Base-by-base conservation (phyloP, 1,140 invertebrate genomes). In the Drosophila bocki region DNA sequence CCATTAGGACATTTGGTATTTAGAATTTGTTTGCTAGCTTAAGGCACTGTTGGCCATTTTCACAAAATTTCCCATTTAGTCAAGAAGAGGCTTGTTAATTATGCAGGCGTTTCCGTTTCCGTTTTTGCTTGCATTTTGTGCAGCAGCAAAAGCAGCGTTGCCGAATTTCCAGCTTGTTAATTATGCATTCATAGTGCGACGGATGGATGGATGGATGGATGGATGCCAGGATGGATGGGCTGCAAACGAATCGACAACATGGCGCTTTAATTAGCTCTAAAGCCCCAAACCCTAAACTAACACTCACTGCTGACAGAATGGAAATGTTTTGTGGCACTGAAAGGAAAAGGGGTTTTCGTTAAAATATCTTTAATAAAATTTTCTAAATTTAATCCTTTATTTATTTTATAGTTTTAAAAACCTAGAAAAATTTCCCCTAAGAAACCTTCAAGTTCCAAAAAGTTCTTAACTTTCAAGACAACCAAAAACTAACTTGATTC, bases 111-210 rank as follows among this genome's bases (percentile, higher is more conserved):
- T 59, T 44, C n/a, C 26, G 60, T 26, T 41, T 45, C 39, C 17
- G 22, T n/a, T 44, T 35, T 56, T 69, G 13, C 35, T 15, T 41
- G 29, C 19, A 44, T 26, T 51, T 39, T 48, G 32, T 58, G 35
- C 37, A 32, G 15, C 26, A 2, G 17, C 33, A 17, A 2, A 1
- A 7, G 48, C 74, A 58, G 4, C 59, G 68, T 75, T 85, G 82
- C 79, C 82, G 47, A 54, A 82, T 76, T 82, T 82, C 75, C 41
- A 3, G 9, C 35, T 50, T 56, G 62, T 86, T 86, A 86, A 85
- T 85, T 85, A 85, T 85, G 82, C 82, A 85, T 85, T 86, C 82
- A 85, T 74, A 70, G 68, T 67, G 77, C 67, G 54, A 33, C 45
- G 33, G 35, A 32, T 45, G 67, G 39, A 54, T 54, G 33, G 60